These are phyloP conservation scores for Anguilla megastoma DNA, from an alignment of 2,797 vertebrate species.

Conservation along the genomic window DNA sequence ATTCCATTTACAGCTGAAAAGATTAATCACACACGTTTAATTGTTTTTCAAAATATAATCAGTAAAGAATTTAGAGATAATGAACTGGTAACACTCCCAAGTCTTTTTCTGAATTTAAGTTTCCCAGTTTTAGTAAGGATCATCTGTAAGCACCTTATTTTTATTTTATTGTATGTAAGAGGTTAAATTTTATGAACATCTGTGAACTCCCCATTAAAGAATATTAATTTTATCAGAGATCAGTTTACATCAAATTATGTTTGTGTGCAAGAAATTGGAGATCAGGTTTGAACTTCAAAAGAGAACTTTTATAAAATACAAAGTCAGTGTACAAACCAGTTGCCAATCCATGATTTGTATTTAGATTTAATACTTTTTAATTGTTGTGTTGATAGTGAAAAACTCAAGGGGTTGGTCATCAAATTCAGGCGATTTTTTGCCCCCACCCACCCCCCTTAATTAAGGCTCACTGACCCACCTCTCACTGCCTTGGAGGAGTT, in stretches of 20 bases:
- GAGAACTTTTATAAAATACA: background rate
- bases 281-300: background rate
- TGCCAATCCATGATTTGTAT: background rate
- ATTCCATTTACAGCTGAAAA: background rate
- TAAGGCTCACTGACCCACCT: background rate
- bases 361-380: background rate
- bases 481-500: slow-evolving; percentile 25
- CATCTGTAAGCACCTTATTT: background rate
- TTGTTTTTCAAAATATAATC: background rate
- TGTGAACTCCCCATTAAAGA: background rate
- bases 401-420: background rate
- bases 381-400: background rate
- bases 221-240: background rate
- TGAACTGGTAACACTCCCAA: background rate
- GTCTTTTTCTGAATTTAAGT: background rate
- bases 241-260: background rate
- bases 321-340: background rate
- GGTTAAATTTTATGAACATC: background rate
- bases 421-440: background rate
- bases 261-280: background rate
- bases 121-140: background rate
- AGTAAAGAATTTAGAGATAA: background rate
- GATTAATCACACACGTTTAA: background rate
- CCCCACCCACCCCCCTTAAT: background rate
- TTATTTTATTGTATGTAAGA: background rate